These are phyloP conservation scores for Mormyrus iriodes DNA, from an alignment of 2,113 vertebrate species.

Conservation along the genomic window DNA sequence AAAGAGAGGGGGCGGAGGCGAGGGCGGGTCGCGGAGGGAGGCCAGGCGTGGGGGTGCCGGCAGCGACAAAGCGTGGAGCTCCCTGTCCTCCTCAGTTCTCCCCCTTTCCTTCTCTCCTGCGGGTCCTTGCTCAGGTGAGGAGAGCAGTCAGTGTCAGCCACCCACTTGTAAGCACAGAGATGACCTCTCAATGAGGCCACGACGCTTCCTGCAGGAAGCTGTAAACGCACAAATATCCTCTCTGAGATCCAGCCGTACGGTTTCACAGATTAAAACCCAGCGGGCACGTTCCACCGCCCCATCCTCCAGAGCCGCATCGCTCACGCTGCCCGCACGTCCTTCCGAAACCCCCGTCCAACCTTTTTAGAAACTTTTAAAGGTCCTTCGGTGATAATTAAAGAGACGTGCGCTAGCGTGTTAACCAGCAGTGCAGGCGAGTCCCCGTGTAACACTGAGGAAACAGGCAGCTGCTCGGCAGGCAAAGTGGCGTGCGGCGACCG, in stretches of 20 bases:
- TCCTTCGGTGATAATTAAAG: not conserved
- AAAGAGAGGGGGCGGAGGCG: not conserved
- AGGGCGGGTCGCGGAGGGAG: not conserved
- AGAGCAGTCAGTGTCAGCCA: not conserved
- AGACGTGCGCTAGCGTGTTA: not conserved
- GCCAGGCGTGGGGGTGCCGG: not conserved
- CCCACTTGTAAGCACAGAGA: not conserved
- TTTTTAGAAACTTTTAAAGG: not conserved
- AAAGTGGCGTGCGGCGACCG: not conserved
- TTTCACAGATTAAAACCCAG: not conserved
- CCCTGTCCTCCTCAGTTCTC: not conserved
- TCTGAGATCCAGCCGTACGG: slow-evolving; percentile 45
- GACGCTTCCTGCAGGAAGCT: slow-evolving; percentile 78
- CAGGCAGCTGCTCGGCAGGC: not conserved
- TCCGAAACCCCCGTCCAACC: not conserved
- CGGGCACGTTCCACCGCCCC: not conserved
- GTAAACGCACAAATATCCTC: slow-evolving; percentile 55
- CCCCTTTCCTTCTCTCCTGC: not conserved
- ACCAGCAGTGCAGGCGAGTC: not conserved
- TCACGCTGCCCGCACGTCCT: not conserved
- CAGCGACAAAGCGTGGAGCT: slow-evolving; percentile 13
- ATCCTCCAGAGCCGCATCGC: not conserved
- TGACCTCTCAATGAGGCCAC: slow-evolving; percentile 41
- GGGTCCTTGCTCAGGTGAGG: not conserved
- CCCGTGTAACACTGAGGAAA: not conserved